Percentiles rank a stretch among this genome's conserved stretches.
These are phyloP conservation scores for Hippocampus kuda DNA, from an alignment of 2,797 vertebrate species.

Conservation along the genomic window DNA sequence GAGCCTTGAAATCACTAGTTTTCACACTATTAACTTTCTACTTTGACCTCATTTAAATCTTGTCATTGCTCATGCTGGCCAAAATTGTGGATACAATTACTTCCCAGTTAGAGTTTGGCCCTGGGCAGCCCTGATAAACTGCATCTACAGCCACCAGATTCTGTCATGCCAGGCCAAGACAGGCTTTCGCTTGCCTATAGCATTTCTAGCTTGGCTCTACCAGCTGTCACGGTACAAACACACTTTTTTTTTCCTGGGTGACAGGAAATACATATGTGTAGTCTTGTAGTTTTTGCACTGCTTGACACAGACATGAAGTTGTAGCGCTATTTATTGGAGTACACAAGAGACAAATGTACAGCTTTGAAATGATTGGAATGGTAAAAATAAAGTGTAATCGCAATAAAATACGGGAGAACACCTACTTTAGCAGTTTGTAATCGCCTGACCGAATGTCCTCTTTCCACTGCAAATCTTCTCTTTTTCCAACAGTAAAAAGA, in stretches of 20 bases:
- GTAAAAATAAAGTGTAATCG: no score
- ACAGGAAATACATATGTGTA: conserved; percentile 13
- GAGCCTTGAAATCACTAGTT: not conserved
- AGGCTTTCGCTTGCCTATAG: conserved; percentile 28
- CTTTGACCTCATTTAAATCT: conserved; percentile 53
- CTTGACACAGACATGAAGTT: conserved; percentile 13
- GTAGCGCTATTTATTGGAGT: not conserved
- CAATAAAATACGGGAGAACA: not conserved
- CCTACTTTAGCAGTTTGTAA: not conserved
- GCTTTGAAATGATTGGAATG: no score
- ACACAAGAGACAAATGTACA: not conserved
- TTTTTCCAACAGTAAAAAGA: not conserved
- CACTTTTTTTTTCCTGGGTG: conserved; percentile 19
- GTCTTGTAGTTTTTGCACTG: not conserved
- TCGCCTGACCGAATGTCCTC: not conserved
- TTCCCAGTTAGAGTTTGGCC: conserved; percentile 44
- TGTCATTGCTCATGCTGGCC: conserved; percentile 34
- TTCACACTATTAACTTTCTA: conserved; percentile 12
- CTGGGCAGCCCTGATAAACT: conserved; percentile 28
- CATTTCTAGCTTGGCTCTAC: conserved; percentile 28
- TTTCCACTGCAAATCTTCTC: not conserved
- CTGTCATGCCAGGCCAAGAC: conserved; percentile 41
- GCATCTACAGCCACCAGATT: conserved; percentile 36
- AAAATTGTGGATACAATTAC: conserved; percentile 37
- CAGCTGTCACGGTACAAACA: conserved; percentile 43